Evolutionary conservation across 2,888 invertebrate genomes (phyloP), one percentile per base, ranked within the genome.

Genomic region (Phengaris alcon): DNA sequence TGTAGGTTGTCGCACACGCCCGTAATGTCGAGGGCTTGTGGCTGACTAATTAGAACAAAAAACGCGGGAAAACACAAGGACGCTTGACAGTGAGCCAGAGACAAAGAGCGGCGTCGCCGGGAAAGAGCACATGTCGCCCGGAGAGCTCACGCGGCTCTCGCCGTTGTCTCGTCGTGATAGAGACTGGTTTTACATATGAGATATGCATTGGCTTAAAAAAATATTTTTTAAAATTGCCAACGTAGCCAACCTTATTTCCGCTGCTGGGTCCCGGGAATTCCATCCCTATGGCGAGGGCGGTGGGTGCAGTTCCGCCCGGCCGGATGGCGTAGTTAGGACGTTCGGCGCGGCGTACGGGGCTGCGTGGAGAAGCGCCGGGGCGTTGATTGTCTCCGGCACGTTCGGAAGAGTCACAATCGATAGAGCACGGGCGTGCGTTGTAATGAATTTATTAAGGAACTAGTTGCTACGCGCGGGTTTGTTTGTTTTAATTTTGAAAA

Each of bases 41-140:
- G 87, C 85, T 86, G 91, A 91, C 92, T 92, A 93, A 93, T 93
- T 93, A 92, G 90, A 92, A 92, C 93, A 93, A 93, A 93, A 92
- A 93, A 91, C 90, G 91, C 91, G 92, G 91, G 90, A 91, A 90
- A 90, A 91, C 90, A 91, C 87, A 90, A 93, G 93, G 89, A 91
- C 85, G 89, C 93, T 93, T 91, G 91, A 92, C 91, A 91, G 90
- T 87, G 90, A 91, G 88, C 86, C 90, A 90, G 90, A 92, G 90
- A 93, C 92, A 93, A 93, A 93, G 92, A 88, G 86, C 87, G 82
- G 84, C 83, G 84, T 85, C 82, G 83, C 83, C 80, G 83, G 85
- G 87, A 88, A 91, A 92, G 85, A 86, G 87, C 86, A 82, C 83
- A 90, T 85, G 83, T 81, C 81, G 75, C 78, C 69, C 70, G 75